These are phyloP conservation scores for Telmatherina bonti DNA, from an alignment of 2,797 vertebrate species.

Conservation along the genomic window DNA sequence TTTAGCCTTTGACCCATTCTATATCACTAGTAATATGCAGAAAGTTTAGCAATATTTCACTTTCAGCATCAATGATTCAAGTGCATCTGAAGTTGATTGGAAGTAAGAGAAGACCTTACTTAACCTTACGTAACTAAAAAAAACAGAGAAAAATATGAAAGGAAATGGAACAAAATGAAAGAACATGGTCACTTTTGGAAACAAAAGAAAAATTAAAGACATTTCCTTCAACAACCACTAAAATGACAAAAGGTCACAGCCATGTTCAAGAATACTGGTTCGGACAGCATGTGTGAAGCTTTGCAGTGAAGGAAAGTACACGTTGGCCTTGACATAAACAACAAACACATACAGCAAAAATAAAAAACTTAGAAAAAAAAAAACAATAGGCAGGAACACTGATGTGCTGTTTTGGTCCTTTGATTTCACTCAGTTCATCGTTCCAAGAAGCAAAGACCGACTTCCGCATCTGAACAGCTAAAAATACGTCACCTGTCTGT, in stretches of 20 bases:
- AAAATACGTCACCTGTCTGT: not conserved
- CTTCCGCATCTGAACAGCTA: conserved; percentile 11
- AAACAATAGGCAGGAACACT: conserved; percentile 74
- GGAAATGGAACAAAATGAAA: not conserved
- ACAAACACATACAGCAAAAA: conserved; percentile 25
- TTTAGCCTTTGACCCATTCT: not conserved
- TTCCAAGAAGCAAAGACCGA: conserved; percentile 39
- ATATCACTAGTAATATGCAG: too few relatives aligned
- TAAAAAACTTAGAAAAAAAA: conserved; percentile 24
- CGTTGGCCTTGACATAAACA: conserved; percentile 20
- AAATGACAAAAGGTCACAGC: conserved; percentile 38
- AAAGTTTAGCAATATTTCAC: conserved; percentile 14
- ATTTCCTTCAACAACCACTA: conserved; percentile 50
- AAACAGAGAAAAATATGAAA: conserved; percentile 4
- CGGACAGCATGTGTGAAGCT: conserved; percentile 13
- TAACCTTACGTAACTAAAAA: too few relatives aligned
- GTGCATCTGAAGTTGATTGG: conserved; percentile 30
- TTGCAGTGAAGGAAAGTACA: not conserved
- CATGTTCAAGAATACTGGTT: conserved; percentile 68
- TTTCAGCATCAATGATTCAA: conserved; percentile 66
- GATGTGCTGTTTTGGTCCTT: conserved; percentile 51
- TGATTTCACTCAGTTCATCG: conserved; percentile 13
- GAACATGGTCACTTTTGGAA: not conserved
- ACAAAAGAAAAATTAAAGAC: not conserved
- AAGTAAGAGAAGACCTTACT: too few relatives aligned